Evolutionary conservation across 2,888 invertebrate genomes (phyloP).

Genomic region (Eucera pruinosa): DNA sequence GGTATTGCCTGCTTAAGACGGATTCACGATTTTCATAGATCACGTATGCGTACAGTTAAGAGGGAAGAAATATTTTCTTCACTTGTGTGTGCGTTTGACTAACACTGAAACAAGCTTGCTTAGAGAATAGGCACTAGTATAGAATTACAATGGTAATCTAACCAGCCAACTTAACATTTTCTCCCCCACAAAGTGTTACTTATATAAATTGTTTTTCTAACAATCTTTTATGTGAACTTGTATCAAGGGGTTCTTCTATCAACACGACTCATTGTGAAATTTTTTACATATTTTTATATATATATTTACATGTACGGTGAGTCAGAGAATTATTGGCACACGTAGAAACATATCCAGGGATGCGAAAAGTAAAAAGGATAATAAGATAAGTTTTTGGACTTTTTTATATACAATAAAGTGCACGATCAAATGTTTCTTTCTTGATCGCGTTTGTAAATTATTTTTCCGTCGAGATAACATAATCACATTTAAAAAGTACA

Average conservation of each 20-base stretch:
- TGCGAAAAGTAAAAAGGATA: too few relatives aligned
- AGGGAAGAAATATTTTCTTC: constrained; percentile 56
- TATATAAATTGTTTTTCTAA: constrained; percentile 84
- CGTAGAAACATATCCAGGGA: too few relatives aligned
- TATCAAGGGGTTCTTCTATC: constrained; percentile 54
- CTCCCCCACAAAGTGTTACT: constrained; percentile 34
- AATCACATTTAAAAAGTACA: too few relatives aligned
- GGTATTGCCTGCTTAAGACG: not conserved
- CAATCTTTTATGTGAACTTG: constrained; percentile 71
- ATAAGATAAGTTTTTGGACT: too few relatives aligned
- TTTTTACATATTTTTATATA: constrained; percentile 14
- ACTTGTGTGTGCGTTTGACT: constrained; percentile 39
- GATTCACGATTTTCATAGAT: not conserved
- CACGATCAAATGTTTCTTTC: too few relatives aligned
- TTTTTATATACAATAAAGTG: too few relatives aligned
- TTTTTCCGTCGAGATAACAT: too few relatives aligned
- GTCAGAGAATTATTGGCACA: too few relatives aligned
- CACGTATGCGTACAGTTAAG: constrained; percentile 6
- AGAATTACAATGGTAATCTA: constrained; percentile 55
- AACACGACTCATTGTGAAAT: constrained; percentile 52
- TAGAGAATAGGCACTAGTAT: constrained; percentile 60
- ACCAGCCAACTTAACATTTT: constrained; percentile 39
- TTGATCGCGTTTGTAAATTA: too few relatives aligned
- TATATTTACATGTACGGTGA: constrained; percentile 30
- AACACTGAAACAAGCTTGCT: constrained; percentile 58